phyloP scores from a whole-genome alignment of 2,797 vertebrate species.

The Melanotaenia trifasciata region DNA sequence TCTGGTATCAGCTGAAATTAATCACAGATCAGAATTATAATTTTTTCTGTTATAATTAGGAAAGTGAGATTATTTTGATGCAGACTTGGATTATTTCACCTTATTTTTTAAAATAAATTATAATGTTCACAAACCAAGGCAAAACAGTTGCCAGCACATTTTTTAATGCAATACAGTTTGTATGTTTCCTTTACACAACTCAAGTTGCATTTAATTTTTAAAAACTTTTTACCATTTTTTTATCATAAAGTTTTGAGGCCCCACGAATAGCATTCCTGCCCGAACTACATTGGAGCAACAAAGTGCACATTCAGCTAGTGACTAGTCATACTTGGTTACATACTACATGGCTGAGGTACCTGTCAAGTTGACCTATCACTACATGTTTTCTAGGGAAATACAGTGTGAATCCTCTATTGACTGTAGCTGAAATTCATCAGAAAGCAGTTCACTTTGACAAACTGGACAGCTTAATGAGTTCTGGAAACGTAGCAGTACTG shows the following conservation, averaged over 20 bases:
- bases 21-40: neutral
- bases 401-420: constrained; percentile 1
- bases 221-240: neutral
- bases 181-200: too few relatives aligned
- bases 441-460: constrained; percentile 34
- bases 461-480: constrained; percentile 11
- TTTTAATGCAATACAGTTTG: too few relatives aligned
- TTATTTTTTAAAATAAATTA: too few relatives aligned
- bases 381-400: neutral
- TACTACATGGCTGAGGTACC: constrained; percentile 14
- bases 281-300: constrained; percentile 38
- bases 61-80: neutral
- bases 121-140: too few relatives aligned
- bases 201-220: neutral
- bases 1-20: neutral
- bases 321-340: constrained; percentile 23
- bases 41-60: neutral
- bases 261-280: constrained; percentile 50
- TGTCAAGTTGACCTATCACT: neutral
- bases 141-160: too few relatives aligned
- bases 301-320: constrained; percentile 26
- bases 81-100: neutral
- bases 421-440: constrained; percentile 13
- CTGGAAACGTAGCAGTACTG: constrained; percentile 33
- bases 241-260: constrained; percentile 31